phyloP scores from a whole-genome alignment of 2,888 invertebrate species.

The Homarus gammarus region DNA sequence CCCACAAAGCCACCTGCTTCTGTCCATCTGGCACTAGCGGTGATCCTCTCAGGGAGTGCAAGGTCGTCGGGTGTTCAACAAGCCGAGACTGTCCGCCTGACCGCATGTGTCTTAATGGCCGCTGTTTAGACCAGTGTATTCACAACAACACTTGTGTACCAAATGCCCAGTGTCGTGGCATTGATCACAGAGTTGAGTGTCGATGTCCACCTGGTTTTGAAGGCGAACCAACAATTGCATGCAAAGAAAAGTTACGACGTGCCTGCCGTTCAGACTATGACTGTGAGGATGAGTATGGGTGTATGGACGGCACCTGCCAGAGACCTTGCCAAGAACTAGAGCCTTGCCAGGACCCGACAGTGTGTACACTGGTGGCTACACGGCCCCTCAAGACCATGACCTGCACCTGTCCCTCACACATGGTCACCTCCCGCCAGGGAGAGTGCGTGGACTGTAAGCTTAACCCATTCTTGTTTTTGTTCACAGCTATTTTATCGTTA shows the following conservation, averaged over 20 bases:
- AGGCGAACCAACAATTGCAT: slow-evolving; percentile 87
- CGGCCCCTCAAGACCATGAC: slow-evolving; percentile 80
- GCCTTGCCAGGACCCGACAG: slow-evolving; percentile 76
- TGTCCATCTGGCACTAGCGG: slow-evolving; percentile 78
- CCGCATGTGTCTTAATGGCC: slow-evolving; percentile 83
- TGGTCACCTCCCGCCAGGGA: slow-evolving; percentile 83
- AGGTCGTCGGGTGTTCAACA: slow-evolving; percentile 87
- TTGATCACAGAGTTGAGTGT: slow-evolving; percentile 90
- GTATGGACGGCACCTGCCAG: slow-evolving; percentile 88
- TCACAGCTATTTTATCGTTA: not conserved
- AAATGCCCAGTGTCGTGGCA: slow-evolving; percentile 85
- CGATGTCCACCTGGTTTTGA: slow-evolving; percentile 90
- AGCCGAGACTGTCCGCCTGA: slow-evolving; percentile 92
- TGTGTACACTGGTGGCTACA: slow-evolving; percentile 77
- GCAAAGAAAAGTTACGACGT: slow-evolving; percentile 80
- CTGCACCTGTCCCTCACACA: slow-evolving; percentile 92
- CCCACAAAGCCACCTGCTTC: slow-evolving; percentile 78
- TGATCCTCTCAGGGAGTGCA: slow-evolving; percentile 78
- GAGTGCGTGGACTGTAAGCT: slow-evolving; percentile 73
- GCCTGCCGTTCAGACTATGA: slow-evolving; percentile 89
- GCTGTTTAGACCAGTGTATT: slow-evolving; percentile 84
- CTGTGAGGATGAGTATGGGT: slow-evolving; percentile 89
- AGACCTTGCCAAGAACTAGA: slow-evolving; percentile 85
- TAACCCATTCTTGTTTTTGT: slow-evolving; percentile 9
- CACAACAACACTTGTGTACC: slow-evolving; percentile 82